Evolutionary conservation across 1,140 invertebrate genomes (phyloP), one percentile per base, ranked within the genome.

Genomic region (Mercenaria mercenaria): DNA sequence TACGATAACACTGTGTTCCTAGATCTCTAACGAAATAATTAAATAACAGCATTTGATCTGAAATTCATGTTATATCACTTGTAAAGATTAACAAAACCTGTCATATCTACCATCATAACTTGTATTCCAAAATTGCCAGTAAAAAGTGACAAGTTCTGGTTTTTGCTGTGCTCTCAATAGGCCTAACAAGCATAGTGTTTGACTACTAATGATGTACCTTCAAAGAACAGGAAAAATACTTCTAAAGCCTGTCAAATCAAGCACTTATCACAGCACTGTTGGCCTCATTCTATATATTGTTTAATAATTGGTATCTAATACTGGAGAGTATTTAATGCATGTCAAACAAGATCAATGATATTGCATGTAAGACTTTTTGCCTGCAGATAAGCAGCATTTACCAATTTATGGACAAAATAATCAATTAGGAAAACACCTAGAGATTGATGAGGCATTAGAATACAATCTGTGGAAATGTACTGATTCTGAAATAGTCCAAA

Each of bases 161-260:
- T 11, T 64, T n/a, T 10, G 52, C 26, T 29, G 6, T 26, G 29
- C 1, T 64, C 59, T 29, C n/a, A 64, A 29, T 29, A 29, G 59
- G 26, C 59, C 59, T 64, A 64, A 64, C 59, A 29, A 64, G 59
- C 59, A 3, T 64, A 64, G n/a, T n/a, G n/a, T 64, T 64, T 64
- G 59, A 10, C n/a, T 26, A 4, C 59, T 64, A 64, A 64, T 64
- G 59, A 64, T 64, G 59, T 64, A 26, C 26, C 59, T 64, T n/a
- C 23, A 29, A 8, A 3, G 10, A 29, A 10, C 59, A 64, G 59
- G 23, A 64, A 64, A 6, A 47, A 64, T 20, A 29, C n/a, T 64
- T 64, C 59, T 29, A 64, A 64, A 8, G 26, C 59, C n/a, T 64
- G 59, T 64, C 59, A 64, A 64, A 29, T 64, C n/a, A 64, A 29